A percentile compares a stretch with the other conserved stretches of the same genome.
Conservation (phyloP, 2,113 vertebrate genomes). For the Terrapene triunguis region DNA sequence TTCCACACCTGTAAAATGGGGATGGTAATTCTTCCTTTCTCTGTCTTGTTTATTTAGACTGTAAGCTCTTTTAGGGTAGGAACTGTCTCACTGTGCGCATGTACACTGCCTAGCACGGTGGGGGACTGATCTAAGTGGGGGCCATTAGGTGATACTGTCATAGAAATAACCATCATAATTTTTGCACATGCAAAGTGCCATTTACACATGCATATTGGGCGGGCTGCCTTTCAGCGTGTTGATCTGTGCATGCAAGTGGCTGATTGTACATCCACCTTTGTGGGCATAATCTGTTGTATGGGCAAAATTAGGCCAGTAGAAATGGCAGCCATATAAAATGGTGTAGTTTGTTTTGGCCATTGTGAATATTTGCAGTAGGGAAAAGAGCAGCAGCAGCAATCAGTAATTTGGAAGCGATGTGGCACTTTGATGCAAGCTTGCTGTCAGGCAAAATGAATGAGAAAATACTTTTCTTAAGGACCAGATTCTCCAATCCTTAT, state of each 20-base stretch:
- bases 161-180: conserved; percentile 33
- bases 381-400: not conserved
- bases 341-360: conserved; percentile 16
- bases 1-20: not conserved
- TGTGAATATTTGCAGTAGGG: not conserved
- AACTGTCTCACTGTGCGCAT: not conserved
- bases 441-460: not conserved
- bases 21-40: not conserved
- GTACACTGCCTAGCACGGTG: not conserved
- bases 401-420: not conserved
- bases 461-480: not conserved
- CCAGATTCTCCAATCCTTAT: not conserved
- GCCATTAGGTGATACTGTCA: conserved; percentile 12
- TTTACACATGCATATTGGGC: not conserved
- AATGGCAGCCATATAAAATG: not conserved
- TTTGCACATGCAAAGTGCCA: conserved; percentile 36
- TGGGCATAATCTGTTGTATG: not conserved
- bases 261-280: not conserved
- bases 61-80: not conserved
- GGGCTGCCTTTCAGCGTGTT: conserved; percentile 3
- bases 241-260: not conserved
- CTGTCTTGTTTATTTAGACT: not conserved
- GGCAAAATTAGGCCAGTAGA: conserved; percentile 43
- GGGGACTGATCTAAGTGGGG: not conserved
- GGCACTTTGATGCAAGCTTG: not conserved